Evolutionary conservation across 2,888 invertebrate genomes (phyloP).

Genomic region (Aleiodes testaceus): DNA sequence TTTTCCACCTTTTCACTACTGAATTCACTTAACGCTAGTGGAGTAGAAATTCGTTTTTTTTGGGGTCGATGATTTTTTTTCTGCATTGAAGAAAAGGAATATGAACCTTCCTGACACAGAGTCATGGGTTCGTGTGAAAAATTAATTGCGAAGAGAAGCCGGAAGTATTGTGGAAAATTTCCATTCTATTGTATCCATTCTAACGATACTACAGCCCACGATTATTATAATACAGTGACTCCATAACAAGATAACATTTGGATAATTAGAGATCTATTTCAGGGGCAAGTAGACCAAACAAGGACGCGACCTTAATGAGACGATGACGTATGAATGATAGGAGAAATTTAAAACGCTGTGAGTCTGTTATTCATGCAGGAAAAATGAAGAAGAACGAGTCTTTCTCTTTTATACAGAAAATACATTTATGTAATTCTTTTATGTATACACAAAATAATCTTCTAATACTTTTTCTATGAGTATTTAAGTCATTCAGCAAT

Average conservation of each 20-base stretch:
- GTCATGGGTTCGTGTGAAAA: conserved; percentile 14
- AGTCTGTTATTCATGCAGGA: not conserved
- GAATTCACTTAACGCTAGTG: not conserved
- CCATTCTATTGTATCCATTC: conserved; percentile 56
- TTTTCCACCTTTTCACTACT: too few species aligned
- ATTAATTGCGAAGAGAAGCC: conserved; percentile 36
- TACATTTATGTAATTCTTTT: conserved; percentile 7
- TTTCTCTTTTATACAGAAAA: conserved; percentile 21
- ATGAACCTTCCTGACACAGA: conserved; percentile 18
- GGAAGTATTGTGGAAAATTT: conserved; percentile 61
- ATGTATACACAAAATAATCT: too few species aligned
- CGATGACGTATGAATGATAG: conserved; percentile 42
- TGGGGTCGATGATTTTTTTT: conserved; percentile 36
- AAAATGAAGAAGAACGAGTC: conserved; percentile 24
- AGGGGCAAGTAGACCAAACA: conserved; percentile 62
- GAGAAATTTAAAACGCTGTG: conserved; percentile 15
- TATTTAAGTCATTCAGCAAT: conserved; percentile 39
- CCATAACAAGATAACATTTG: conserved; percentile 56
- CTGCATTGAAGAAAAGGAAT: conserved; percentile 24
- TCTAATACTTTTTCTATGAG: conserved; percentile 23
- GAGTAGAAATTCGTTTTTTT: not conserved
- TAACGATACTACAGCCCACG: conserved; percentile 23
- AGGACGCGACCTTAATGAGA: conserved; percentile 68
- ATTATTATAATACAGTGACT: conserved; percentile 44
- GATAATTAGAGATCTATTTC: conserved; percentile 65